Evolutionary conservation across 2,113 vertebrate genomes (phyloP), one percentile per base, ranked within the genome.

Genomic region (Campylorhamphus procurvoides): DNA sequence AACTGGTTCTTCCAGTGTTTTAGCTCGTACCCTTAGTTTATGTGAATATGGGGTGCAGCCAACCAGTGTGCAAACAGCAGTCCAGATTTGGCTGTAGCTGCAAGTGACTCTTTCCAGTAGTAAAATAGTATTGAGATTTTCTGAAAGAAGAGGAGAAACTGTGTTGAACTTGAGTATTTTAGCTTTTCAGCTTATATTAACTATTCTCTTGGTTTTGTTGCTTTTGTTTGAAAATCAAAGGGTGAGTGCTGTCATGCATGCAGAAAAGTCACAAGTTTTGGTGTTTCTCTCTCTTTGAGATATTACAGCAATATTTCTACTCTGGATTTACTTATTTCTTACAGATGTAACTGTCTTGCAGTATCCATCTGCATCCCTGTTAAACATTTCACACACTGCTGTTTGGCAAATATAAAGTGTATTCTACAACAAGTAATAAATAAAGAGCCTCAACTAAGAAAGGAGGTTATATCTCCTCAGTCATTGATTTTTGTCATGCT

Each of bases 331-430:
- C 4, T 62, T 84, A 46, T 40, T 84, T 93, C 1, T 1, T 68
- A 49, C 4, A 20, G 14, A 9, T 75, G 3, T 62, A 74, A 35
- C 55, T 76, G 14, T 55, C 7, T 81, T 81, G 31, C 1, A 9
- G 7, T 50, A 44, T 71, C 31, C 5, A 1, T 46, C 15, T 0
- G 0, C 12, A 17, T 52, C 62, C 25, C 12, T 89, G 40, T 89
- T 84, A 79, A 68, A 56, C 9, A 15, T 66, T 52, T 7, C 16
- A 37, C 6, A 2, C 4, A 2, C 52, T 85, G 33, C 59, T 69
- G 7, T 74, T 90, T 50, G 28, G 17, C 37, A 76, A 49, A 58
- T 46, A 25, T 1, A 18, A 73, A 67, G 29, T 42, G 3, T 63
- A 7, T 62, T 76, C 25, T 73, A 2, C 47, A 88, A 33, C 62